phyloP scores from a whole-genome alignment of 1,140 invertebrate genomes.

The Heliconius eleuchia region DNA sequence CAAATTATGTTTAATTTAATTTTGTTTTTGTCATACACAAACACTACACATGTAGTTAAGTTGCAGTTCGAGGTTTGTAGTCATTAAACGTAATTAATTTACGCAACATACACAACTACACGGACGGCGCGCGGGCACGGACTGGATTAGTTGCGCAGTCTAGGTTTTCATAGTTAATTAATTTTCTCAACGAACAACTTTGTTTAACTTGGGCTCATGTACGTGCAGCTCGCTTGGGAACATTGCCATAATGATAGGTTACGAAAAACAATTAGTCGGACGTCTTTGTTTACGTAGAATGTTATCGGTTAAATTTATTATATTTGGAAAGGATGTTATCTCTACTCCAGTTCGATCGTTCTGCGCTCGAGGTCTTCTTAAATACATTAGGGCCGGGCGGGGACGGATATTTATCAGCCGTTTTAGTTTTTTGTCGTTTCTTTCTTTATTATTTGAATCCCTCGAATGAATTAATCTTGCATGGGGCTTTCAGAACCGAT shows the following conservation, averaged over 20 bases:
- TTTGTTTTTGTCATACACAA: neutral
- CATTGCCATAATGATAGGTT: constrained; percentile 67
- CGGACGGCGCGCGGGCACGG: constrained; percentile 28
- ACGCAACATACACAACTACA: constrained; percentile 37
- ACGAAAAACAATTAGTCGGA: constrained; percentile 72
- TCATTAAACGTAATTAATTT: constrained; percentile 45
- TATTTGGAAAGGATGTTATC: constrained; percentile 76
- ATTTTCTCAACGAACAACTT: constrained; percentile 52
- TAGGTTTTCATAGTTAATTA: constrained; percentile 53
- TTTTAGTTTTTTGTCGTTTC: constrained; percentile 76
- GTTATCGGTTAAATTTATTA: constrained; percentile 78
- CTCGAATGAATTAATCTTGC: constrained; percentile 77
- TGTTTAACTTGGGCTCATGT: constrained; percentile 48
- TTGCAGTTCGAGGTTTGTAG: constrained; percentile 8
- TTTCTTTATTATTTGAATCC: constrained; percentile 75
- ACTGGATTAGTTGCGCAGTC: constrained; percentile 44
- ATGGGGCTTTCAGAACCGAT: constrained; percentile 67
- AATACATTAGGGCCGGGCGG: constrained; percentile 66
- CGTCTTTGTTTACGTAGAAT: constrained; percentile 65
- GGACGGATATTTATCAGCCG: constrained; percentile 70
- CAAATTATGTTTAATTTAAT: neutral
- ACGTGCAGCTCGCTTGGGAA: constrained; percentile 44
- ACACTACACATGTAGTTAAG: neutral
- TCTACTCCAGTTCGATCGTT: constrained; percentile 56
- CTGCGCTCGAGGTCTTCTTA: constrained; percentile 52